These are phyloP conservation scores for Atta cephalotes DNA, from an alignment of 1,140 invertebrate species.

Conservation along the genomic window DNA sequence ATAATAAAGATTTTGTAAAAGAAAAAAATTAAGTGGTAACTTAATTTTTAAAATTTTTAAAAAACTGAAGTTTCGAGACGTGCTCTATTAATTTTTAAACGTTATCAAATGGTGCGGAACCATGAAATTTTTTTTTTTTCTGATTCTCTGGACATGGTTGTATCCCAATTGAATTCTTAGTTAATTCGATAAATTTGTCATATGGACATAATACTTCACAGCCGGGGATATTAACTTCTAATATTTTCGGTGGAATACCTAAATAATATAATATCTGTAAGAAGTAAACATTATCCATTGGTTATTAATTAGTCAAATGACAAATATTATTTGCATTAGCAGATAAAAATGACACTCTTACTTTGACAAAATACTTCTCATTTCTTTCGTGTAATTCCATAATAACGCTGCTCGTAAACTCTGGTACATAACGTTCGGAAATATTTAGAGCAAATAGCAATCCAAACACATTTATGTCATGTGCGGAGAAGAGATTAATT, in stretches of 20 bases:
- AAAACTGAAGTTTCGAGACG: background rate
- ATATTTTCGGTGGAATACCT: background rate
- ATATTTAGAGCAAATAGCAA: constrained; percentile 13
- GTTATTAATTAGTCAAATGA: constrained; percentile 7
- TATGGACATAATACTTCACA: constrained; percentile 37
- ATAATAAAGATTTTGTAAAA: background rate
- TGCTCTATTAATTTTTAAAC: background rate
- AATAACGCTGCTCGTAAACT: constrained; percentile 13
- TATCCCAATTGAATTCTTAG: background rate
- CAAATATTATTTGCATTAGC: background rate
- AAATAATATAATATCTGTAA: constrained; percentile 28
- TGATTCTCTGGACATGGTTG: background rate
- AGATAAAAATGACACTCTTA: constrained; percentile 11
- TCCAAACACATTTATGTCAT: constrained; percentile 11
- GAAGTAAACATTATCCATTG: background rate
- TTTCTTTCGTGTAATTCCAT: constrained; percentile 31
- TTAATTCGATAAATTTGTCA: constrained; percentile 31
- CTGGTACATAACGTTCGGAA: background rate
- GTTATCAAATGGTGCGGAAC: too few relatives aligned
- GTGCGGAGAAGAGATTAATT: constrained; percentile 43
- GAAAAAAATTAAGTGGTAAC: background rate
- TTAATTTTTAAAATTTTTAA: background rate
- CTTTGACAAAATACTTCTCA: background rate
- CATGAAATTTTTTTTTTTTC: background rate
- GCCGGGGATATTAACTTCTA: constrained; percentile 3